Evolutionary conservation across 2,888 invertebrate genomes (phyloP).

Genomic region (Dryomyza anilis): DNA sequence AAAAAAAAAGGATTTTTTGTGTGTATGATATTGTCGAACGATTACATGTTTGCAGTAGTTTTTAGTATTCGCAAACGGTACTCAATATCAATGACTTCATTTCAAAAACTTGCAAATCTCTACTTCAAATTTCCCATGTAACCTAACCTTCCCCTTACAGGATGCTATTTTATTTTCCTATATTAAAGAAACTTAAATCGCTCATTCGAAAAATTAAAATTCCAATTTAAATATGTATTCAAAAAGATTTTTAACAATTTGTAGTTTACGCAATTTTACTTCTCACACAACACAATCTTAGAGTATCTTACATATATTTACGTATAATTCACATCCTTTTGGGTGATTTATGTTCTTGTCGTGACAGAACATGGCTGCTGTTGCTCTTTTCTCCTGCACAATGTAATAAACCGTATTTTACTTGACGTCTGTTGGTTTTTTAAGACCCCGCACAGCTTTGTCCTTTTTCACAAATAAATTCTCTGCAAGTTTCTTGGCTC

Average conservation of each 20-base stretch:
- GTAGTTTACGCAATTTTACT: neutral
- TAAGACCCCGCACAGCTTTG: neutral
- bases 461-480: neutral
- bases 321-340: constrained; percentile 8
- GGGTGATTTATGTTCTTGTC: constrained; percentile 17
- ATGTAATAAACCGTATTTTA: neutral
- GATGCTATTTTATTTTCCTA: too few species aligned
- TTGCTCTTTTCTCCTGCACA: neutral
- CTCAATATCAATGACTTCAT: too few species aligned
- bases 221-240: neutral
- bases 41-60: too few species aligned
- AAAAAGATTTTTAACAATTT: neutral
- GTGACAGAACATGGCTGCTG: neutral
- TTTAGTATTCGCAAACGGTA: too few species aligned
- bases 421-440: too few species aligned
- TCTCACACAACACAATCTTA: neutral
- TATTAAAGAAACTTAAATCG: too few species aligned
- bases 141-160: too few species aligned
- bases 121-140: too few species aligned
- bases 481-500: neutral
- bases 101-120: too few species aligned
- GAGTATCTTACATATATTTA: neutral
- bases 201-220: neutral
- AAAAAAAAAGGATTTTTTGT: too few species aligned
- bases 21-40: too few species aligned